These are phyloP conservation scores for Platichthys stellatus DNA, from an alignment of 2,113 vertebrate genomes.

Conservation along the genomic window DNA sequence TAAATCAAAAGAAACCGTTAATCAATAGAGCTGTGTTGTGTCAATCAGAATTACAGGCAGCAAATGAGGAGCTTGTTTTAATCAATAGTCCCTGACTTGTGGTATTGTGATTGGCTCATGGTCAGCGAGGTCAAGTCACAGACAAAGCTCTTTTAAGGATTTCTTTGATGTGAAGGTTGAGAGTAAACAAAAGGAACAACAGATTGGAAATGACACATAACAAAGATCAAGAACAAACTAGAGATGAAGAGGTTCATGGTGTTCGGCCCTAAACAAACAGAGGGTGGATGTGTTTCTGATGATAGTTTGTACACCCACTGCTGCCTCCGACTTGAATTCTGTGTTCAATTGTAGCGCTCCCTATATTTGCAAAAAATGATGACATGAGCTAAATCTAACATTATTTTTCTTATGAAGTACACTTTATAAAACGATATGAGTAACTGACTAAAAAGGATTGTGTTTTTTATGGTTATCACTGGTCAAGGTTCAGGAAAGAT, in stretches of 20 bases:
- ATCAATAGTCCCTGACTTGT: too few relatives aligned
- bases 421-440: background rate
- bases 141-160: too few relatives aligned
- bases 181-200: too few relatives aligned
- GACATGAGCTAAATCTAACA: background rate
- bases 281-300: background rate
- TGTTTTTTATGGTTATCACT: background rate
- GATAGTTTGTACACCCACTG: background rate
- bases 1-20: too few relatives aligned
- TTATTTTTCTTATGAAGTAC: constrained; percentile 1
- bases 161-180: too few relatives aligned
- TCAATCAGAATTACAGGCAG: background rate
- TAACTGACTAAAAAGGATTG: background rate
- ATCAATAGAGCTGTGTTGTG: background rate
- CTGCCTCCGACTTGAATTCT: background rate
- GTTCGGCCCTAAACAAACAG: background rate
- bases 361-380: background rate
- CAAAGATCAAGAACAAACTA: too few relatives aligned
- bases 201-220: too few relatives aligned
- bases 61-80: background rate
- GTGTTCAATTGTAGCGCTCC: background rate
- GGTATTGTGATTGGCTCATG: too few relatives aligned
- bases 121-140: too few relatives aligned
- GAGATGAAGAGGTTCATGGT: background rate
- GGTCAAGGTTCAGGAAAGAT: background rate